phyloP scores from a whole-genome alignment of 1,140 invertebrate genomes.

The Chionoecetes opilio region DNA sequence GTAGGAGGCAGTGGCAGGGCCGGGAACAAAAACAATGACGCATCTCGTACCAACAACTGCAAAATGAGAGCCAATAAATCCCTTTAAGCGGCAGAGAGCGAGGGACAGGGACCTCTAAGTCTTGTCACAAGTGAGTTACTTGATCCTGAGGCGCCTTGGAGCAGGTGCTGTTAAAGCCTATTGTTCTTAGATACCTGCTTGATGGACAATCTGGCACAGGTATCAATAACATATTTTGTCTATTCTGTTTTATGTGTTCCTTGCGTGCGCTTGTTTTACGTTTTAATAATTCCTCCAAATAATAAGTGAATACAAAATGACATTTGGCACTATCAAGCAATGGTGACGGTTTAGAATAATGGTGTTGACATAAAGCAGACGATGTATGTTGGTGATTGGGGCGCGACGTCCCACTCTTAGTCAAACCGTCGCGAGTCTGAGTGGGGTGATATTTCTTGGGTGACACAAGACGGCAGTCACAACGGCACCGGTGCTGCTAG shows the following conservation, averaged over 20 bases:
- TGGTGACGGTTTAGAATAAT: neutral
- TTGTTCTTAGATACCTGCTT: too few species aligned
- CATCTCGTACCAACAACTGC: too few species aligned
- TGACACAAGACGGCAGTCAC: neutral
- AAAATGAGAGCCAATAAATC: too few species aligned
- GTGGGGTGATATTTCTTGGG: neutral
- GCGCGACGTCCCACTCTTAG: neutral
- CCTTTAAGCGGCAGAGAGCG: too few species aligned
- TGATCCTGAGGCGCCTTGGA: neutral
- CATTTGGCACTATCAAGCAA: neutral
- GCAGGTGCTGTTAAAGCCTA: neutral
- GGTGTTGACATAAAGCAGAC: neutral
- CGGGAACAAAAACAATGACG: too few species aligned
- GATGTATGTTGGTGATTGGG: neutral
- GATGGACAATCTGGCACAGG: neutral
- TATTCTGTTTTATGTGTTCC: too few species aligned
- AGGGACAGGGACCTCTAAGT: neutral
- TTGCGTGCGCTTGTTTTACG: too few species aligned
- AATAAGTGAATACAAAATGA: too few species aligned
- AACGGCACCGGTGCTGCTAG: neutral
- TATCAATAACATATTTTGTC: neutral
- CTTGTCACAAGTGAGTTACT: neutral
- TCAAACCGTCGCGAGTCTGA: neutral
- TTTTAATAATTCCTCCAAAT: too few species aligned
- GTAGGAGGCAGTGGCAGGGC: too few species aligned